These are phyloP conservation scores for Sialis fuliginosa DNA, from an alignment of 2,888 invertebrate species.

Conservation along the genomic window DNA sequence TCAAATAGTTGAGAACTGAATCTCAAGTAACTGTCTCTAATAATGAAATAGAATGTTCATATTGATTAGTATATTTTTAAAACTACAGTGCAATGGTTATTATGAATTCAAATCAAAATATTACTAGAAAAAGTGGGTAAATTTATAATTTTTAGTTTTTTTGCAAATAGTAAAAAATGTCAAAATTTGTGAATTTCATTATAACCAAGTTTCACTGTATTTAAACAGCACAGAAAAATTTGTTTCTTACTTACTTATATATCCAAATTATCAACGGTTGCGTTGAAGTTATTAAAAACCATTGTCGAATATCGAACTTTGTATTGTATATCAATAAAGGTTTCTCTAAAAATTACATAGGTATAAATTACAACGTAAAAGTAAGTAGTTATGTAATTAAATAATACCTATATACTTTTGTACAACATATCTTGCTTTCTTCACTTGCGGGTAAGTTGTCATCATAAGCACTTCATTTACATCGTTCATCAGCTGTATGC, in stretches of 20 bases:
- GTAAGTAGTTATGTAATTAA: too few species aligned
- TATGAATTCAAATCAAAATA: not conserved
- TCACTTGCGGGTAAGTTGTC: constrained; percentile 45
- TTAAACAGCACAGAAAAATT: too few species aligned
- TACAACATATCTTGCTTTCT: constrained; percentile 70
- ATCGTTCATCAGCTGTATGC: constrained; percentile 72
- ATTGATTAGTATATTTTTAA: not conserved
- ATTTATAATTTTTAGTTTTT: not conserved
- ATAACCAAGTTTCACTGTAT: too few species aligned
- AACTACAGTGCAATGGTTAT: not conserved
- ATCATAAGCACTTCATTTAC: constrained; percentile 67
- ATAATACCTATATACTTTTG: constrained; percentile 84
- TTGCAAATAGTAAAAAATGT: too few species aligned
- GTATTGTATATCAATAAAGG: constrained; percentile 78
- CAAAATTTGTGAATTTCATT: too few species aligned
- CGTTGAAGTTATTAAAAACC: constrained; percentile 84
- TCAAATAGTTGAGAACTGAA: constrained; percentile 84
- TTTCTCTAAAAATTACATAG: constrained; percentile 43
- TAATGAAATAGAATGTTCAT: constrained; percentile 13
- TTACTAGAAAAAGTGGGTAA: not conserved
- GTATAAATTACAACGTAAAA: not conserved
- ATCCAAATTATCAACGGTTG: constrained; percentile 86
- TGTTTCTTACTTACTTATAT: constrained; percentile 46
- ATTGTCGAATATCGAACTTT: constrained; percentile 90
- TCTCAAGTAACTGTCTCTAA: constrained; percentile 73